Base-by-base conservation (phyloP, 2,888 invertebrate genomes). In the Xanthostigma xanthostigma region DNA sequence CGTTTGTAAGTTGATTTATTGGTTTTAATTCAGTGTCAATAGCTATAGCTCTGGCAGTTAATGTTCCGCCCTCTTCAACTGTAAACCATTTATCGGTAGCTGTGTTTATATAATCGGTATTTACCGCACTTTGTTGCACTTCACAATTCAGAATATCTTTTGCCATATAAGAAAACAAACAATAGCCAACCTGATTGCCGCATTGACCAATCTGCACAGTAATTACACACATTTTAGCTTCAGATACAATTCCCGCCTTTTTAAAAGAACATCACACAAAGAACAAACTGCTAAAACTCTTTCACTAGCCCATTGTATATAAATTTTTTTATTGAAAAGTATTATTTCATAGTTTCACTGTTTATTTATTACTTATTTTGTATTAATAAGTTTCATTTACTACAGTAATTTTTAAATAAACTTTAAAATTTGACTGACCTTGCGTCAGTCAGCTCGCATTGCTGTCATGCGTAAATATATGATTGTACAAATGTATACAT, bases 21-120 rank as follows among this genome's bases (percentile, higher is more conserved):
- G 70, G 70, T 59, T 74, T 74, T 39, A 63, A 62, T 56, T 74
- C 73, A 1, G 73, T 71, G 52, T 74, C 74, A 34, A 74, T 59
- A 35, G 73, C 60, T 48, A 74, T 59, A 10, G 70, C 65, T 53
- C 70, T 60, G 1, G 74, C 69, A 43, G 65, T 58, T 55, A 59
- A 62, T 38, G 59, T 58, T 42, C 60, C 60, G 13, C 60, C 60
- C 50, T 60, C 62, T 46, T 59, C 55, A 42, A 60, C 58, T 4
- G 62, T 58, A 55, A 72, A 73, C 73, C 73, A 74, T 56, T 62
- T 64, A 46, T 67, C 62, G 44, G 62, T 57, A 8, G 65, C 57
- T 14, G 63, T 57, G 46, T 61, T 58, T 13, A 55, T 53, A 49
- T 70, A 71, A 2, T 61, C 57, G 38, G 60, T 57, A 53, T 65